Base-by-base conservation (phyloP, 2,888 invertebrate genomes). In the Drosophila prostipennis region DNA sequence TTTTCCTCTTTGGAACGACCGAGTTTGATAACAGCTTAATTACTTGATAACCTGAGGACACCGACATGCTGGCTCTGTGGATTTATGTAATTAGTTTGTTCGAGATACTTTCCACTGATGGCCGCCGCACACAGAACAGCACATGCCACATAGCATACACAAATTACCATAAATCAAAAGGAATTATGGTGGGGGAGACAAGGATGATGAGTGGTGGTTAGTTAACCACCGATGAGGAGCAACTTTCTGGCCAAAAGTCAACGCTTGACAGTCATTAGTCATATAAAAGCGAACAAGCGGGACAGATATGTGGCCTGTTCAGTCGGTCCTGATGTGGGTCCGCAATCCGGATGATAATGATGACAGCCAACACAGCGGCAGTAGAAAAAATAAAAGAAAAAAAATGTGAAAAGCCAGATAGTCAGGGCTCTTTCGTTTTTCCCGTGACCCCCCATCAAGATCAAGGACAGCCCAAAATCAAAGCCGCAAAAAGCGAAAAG, bases 241-340 rank as follows among this genome's bases (percentile, higher is more conserved):
- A 64, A 63, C 61, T 52, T 61, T 72, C 19, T 32, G 36, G 40
- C 51, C 54, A 53, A 71, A 70, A 70, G 59, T 79, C 77, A 74
- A 54, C 60, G 74, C 67, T 67, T 78, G 82, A 87, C 82, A 83
- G 74, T 84, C 84, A 83, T 83, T 84, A 81, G 82, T 72, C 77
- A 75, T 79, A 67, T 71, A 48, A 79, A 84, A 19, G 73, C 75
- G 37, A 64, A 61, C 49, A 23, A 52, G 51, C 42, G 26, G 40
- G 11, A 34, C 65, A 45, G 45, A 64, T 63, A 26, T 52, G 46
- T 57, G 69, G 51, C 51, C 55, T 19, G 76, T 55, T 26, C 26
- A 26, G 26, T 5, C 26, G 4, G 26, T 55, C 58, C 64, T 68
- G 65, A 68, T 65, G 51, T 72, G 72, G 73, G 72, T 63, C 60